Evolutionary conservation across 2,888 invertebrate species (phyloP).

Genomic region (Pachydiplax longipennis): DNA sequence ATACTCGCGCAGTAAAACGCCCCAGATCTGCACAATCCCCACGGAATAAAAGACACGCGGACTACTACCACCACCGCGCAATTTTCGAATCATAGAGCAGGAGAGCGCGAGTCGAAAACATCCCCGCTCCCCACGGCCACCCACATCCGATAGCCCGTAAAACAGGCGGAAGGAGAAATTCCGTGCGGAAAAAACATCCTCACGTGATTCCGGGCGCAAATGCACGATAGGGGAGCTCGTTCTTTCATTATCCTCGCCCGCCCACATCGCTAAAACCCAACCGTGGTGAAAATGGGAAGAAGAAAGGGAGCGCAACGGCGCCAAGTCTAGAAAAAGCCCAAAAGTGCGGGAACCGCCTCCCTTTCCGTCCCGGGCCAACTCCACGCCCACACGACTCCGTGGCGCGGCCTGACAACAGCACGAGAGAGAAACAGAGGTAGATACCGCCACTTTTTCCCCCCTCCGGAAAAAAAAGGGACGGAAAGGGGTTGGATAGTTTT

Average conservation of each 20-base stretch:
- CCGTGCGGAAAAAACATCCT: neutral
- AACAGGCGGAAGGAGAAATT: too few relatives aligned
- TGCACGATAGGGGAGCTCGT: neutral
- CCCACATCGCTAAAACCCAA: neutral
- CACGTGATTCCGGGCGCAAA: neutral
- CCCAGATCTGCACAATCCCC: too few relatives aligned
- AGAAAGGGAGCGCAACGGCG: neutral
- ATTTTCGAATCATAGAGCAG: too few relatives aligned
- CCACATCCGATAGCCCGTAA: too few relatives aligned
- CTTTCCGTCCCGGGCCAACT: neutral
- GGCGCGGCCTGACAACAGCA: conserved; percentile 10
- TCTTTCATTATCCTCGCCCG: conserved; percentile 24
- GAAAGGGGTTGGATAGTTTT: neutral
- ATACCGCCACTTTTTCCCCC: neutral
- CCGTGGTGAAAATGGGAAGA: neutral
- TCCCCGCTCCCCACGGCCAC: too few relatives aligned
- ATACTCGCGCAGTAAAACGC: too few relatives aligned
- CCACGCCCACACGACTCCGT: conserved; percentile 33
- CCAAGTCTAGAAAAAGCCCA: neutral
- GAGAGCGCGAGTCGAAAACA: too few relatives aligned
- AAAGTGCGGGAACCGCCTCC: conserved; percentile 19
- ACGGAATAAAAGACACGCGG: too few relatives aligned
- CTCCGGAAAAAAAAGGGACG: neutral
- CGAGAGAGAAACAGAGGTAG: neutral
- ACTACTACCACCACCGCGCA: too few relatives aligned